Percentiles rank a stretch among this genome's conserved stretches.
phyloP scores from a whole-genome alignment of 64 coral and sea anemone genomes.

The Acropora tenuis region DNA sequence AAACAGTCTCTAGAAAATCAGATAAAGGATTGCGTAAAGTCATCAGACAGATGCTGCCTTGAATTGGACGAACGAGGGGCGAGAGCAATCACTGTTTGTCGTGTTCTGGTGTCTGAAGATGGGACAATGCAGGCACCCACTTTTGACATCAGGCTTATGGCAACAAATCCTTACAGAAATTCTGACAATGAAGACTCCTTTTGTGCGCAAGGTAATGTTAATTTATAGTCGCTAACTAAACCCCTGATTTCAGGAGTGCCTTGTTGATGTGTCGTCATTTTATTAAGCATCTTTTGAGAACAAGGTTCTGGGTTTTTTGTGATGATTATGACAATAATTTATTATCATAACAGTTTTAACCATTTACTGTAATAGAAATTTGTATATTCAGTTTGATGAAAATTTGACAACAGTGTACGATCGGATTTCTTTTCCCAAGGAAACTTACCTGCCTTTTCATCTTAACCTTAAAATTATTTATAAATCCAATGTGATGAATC shows the following conservation, averaged over 20 bases:
- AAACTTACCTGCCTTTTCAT: no score
- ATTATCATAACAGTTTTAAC: no score
- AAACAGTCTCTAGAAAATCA: constrained; percentile 50
- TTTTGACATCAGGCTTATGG: constrained; percentile 56
- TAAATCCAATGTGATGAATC: no score
- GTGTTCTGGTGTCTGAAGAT: constrained; percentile 52
- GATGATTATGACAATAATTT: no score
- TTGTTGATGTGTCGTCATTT: no score
- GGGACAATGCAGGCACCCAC: constrained; percentile 48
- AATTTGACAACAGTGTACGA: no score
- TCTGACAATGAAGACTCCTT: constrained; percentile 16
- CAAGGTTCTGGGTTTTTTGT: no score
- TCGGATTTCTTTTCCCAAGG: no score
- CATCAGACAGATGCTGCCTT: constrained; percentile 36
- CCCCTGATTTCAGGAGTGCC: not conserved
- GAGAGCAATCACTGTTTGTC: constrained; percentile 69
- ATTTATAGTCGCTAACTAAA: not conserved
- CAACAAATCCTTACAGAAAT: constrained; percentile 32
- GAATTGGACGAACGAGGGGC: constrained; percentile 20
- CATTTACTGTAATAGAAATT: no score
- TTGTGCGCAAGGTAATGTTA: constrained; percentile 72
- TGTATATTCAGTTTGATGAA: no score
- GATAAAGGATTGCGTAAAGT: constrained; percentile 66
- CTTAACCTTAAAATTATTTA: no score
- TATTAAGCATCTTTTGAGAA: no score